Percentiles rank a stretch among this genome's conserved stretches.
These are phyloP conservation scores for Chloromyia formosa DNA, from an alignment of 2,888 invertebrate species.

Conservation along the genomic window DNA sequence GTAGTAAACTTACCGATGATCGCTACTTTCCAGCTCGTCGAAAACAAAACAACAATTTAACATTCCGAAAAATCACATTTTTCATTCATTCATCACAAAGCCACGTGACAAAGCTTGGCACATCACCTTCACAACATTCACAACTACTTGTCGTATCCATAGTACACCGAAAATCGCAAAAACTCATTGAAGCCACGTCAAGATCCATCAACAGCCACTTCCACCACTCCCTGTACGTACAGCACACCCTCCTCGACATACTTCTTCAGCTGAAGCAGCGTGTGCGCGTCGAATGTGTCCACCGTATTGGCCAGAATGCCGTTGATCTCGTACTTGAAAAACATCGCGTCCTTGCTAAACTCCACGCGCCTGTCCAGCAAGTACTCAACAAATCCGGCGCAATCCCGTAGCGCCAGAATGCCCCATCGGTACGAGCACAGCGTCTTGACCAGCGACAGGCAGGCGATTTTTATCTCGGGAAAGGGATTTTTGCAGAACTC, in stretches of 20 bases:
- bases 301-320: constrained; percentile 68
- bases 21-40: too few species aligned
- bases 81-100: background rate
- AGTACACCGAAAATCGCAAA: constrained; percentile 33
- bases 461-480: constrained; percentile 76
- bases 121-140: background rate
- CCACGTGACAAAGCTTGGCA: too few species aligned
- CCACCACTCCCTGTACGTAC: constrained; percentile 73
- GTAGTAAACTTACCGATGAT: too few species aligned
- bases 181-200: constrained; percentile 47
- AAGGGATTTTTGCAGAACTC: constrained; percentile 80
- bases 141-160: constrained; percentile 35
- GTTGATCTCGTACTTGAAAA: constrained; percentile 78
- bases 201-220: constrained; percentile 78
- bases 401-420: constrained; percentile 74
- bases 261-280: constrained; percentile 70
- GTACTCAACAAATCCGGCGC: constrained; percentile 80
- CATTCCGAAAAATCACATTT: background rate
- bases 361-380: constrained; percentile 78
- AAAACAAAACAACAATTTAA: too few species aligned
- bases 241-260: constrained; percentile 83
- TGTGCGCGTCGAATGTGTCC: constrained; percentile 70
- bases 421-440: constrained; percentile 82
- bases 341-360: constrained; percentile 67
- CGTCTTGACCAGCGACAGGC: constrained; percentile 72